Evolutionary conservation across 2,113 vertebrate genomes (phyloP), one percentile per base, ranked within the genome.

Genomic region (Amphiprion ocellaris): DNA sequence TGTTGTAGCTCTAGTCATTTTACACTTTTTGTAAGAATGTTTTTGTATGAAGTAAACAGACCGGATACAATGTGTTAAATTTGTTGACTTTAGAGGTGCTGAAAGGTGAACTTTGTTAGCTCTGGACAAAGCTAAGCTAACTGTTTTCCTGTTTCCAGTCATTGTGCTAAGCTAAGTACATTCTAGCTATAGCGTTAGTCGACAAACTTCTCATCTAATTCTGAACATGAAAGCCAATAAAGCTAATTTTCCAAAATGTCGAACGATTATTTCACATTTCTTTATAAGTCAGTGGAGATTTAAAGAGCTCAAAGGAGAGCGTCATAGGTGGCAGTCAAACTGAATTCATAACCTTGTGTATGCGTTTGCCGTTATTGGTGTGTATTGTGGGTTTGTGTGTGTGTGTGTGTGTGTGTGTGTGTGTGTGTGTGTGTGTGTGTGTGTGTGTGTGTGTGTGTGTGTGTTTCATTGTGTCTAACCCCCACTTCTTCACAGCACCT

Each of bases 401-500:
- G 55, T 76, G 6, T 56, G 64, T 54, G 44, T 53, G 65, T 37
- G 37, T 11, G 1, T 28, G 28, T 53, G 55, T 60, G n/a, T n/a
- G n/a, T n/a, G n/a, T 21, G 21, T 21, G 21, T 21, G 21, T 21
- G 21, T 21, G 21, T 21, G 21, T 21, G 21, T 21, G 21, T 21
- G 66, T 72, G 66, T 17, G 78, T 74, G 55, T 76, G 6, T 63
- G 64, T 54, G 44, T 53, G 65, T 37, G 37, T 11, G 58, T 63
- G 63, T 62, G 59, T 56, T 30, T 69, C 49, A 44, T 26, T 82
- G 39, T 52, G 10, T 59, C 23, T 46, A 33, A 76, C 64, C 56
- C 30, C 55, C 54, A 11, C 67, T 54, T 76, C 21, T 59, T 78
- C 76, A 56, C 33, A 59, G 74, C 81, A 75, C 70, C 50, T 74